Evolutionary conservation across 2,888 invertebrate genomes (phyloP).

Genomic region (Eupithecia subumbrata): DNA sequence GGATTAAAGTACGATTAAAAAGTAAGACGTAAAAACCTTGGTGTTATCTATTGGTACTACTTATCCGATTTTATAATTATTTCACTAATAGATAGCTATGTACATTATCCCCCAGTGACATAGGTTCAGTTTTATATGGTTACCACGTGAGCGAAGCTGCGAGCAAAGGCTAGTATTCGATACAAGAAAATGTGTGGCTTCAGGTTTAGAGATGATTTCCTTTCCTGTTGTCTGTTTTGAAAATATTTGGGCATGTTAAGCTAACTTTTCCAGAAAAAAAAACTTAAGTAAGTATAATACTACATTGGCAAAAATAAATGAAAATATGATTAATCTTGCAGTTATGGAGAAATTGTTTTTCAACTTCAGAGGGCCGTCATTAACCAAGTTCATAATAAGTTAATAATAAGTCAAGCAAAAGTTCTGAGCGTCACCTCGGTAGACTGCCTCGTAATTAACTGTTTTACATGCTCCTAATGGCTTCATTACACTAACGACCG

Average conservation of each 20-base stretch:
- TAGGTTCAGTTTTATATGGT: not conserved
- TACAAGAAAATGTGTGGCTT: not conserved
- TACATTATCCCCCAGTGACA: not conserved
- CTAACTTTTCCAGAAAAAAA: no score
- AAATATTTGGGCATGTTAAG: not conserved
- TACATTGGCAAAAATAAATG: not conserved
- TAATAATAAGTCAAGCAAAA: conserved; percentile 46
- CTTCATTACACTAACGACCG: conserved; percentile 80
- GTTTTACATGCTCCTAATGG: conserved; percentile 81
- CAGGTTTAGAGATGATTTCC: not conserved
- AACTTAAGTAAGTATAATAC: no score
- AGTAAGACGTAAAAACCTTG: no score
- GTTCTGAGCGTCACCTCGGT: conserved; percentile 56
- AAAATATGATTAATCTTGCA: not conserved
- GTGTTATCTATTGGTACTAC: not conserved
- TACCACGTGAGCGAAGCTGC: not conserved
- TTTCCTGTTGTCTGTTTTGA: not conserved
- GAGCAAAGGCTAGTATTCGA: not conserved
- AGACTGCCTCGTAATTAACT: conserved; percentile 75
- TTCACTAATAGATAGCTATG: not conserved
- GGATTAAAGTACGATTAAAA: no score
- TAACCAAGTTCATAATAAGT: conserved; percentile 61
- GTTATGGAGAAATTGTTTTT: not conserved
- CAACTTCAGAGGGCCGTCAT: conserved; percentile 40
- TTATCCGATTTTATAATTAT: not conserved